These are phyloP conservation scores for Archaeoteleia sp. DNA, from an alignment of 2,888 invertebrate species.

Conservation along the genomic window DNA sequence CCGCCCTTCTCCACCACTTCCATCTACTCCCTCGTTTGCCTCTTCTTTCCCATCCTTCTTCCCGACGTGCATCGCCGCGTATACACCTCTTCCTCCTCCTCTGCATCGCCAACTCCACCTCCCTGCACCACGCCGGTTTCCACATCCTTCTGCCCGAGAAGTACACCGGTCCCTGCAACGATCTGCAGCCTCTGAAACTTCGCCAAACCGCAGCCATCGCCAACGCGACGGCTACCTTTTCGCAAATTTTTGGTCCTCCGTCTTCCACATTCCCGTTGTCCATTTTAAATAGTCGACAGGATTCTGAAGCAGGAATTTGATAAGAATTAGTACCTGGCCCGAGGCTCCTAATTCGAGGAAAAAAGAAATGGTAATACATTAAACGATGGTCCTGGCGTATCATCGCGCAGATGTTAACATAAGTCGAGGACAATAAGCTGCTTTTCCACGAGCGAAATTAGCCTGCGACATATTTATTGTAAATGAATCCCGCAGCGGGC, in stretches of 20 bases:
- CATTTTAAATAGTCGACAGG: no score
- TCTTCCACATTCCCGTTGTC: conserved; percentile 54
- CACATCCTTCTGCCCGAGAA: conserved; percentile 44
- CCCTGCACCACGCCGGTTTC: conserved; percentile 39
- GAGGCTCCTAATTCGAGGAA: conserved; percentile 27
- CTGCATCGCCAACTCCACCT: conserved; percentile 28
- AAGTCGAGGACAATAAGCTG: conserved; percentile 54
- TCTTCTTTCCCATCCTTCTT: conserved; percentile 49
- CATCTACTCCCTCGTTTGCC: conserved; percentile 48
- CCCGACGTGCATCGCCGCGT: conserved; percentile 50
- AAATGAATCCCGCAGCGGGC: conserved; percentile 70
- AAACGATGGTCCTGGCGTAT: conserved; percentile 39
- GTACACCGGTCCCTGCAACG: conserved; percentile 48
- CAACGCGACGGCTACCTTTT: conserved; percentile 55
- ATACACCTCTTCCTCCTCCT: conserved; percentile 52
- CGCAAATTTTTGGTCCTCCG: conserved; percentile 53
- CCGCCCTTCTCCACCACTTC: conserved; percentile 56
- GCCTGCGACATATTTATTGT: conserved; percentile 73
- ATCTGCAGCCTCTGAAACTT: conserved; percentile 63
- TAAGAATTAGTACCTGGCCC: background rate
- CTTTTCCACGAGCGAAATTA: conserved; percentile 68
- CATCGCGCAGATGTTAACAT: conserved; percentile 33
- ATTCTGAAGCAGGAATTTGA: no score
- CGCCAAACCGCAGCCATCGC: conserved; percentile 70
- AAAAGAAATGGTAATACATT: no score